Base-by-base conservation (phyloP, 2,888 invertebrate genomes). In the Polydrusus cervinus region DNA sequence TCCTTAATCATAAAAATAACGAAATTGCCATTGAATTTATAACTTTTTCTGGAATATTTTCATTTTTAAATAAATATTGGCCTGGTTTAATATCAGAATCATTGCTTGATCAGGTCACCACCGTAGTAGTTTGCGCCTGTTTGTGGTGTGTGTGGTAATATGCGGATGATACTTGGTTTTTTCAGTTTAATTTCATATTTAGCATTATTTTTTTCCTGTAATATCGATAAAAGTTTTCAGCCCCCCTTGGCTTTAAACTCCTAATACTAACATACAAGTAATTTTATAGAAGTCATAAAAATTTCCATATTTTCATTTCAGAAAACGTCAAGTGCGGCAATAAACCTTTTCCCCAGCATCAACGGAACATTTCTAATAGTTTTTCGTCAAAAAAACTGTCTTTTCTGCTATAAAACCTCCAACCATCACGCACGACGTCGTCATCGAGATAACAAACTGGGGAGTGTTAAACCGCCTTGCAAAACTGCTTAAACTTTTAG, bases 401-500 rank as follows among this genome's bases (percentile, higher is more conserved):
- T 38, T 43, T 13, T 49, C 67, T n/a, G 11, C 67, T 53, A 53
- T 53, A 67, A 65, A 67, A 51, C 53, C 67, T 51, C 49, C 30
- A 55, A 67, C 53, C 67, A 67, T 55, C 67, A 67, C 67, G 67
- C 67, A 53, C 67, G 13, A 53, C 34, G 38, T 53, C 18, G 53
- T 67, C 67, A 67, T 67, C 51, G 11, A 53, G 67, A 67, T 67
- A 67, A 67, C 67, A 67, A 57, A 69, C 60, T 69, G 45, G 69
- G 69, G 69, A 69, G 69, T 69, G 69, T 69, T 69, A 62, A 71
- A 71, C 51, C 64, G 64, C 43, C 71, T 55, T 53, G 45, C 53
- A 51, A 51, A 71, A 71, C 71, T 71, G 64, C 71, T 49, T 34
- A 71, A 71, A 71, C 53, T 71, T 71, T 53, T 18, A 10, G 34